A percentile compares a stretch with the other conserved stretches of the same genome.
phyloP scores from a whole-genome alignment of 2,888 invertebrate genomes.

The Megaustenia siamemsis region DNA sequence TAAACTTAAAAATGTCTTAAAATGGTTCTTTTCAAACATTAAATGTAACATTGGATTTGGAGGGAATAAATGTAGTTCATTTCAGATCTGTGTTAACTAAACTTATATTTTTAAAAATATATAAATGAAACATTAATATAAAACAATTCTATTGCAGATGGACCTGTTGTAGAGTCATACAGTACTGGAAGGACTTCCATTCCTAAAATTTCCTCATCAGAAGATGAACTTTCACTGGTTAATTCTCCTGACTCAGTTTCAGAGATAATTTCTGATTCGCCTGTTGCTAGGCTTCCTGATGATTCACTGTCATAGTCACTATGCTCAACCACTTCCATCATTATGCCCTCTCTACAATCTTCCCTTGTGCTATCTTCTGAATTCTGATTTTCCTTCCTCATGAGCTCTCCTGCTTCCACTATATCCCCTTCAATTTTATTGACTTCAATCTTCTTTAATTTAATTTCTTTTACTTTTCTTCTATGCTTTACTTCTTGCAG shows the following conservation, averaged over 20 bases:
- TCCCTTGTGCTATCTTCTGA: slow-evolving; percentile 33
- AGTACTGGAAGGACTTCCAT: not conserved
- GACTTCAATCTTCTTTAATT: slow-evolving; percentile 17
- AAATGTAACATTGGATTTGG: no score
- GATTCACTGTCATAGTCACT: slow-evolving; percentile 41
- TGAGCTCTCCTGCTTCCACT: no score
- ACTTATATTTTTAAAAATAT: not conserved
- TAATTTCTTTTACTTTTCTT: slow-evolving; percentile 28
- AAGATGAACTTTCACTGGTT: slow-evolving; percentile 42
- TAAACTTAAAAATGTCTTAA: no score
- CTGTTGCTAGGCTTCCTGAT: slow-evolving; percentile 54
- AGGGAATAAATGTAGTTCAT: no score
- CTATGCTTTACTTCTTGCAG: slow-evolving; percentile 5
- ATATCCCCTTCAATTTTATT: slow-evolving; percentile 23
- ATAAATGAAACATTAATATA: not conserved
- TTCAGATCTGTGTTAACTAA: not conserved
- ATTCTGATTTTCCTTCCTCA: slow-evolving; percentile 22
- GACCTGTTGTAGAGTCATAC: slow-evolving; percentile 7
- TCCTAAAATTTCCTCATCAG: slow-evolving; percentile 44
- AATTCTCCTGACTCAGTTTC: slow-evolving; percentile 63
- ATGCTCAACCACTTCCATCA: not conserved
- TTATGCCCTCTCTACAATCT: not conserved
- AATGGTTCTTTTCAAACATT: no score
- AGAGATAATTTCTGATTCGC: slow-evolving; percentile 56
- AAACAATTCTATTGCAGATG: slow-evolving; percentile 9